Evolutionary conservation across 2,888 invertebrate species (phyloP), one percentile per base, ranked within the genome.

Genomic region (Cerceris rybyensis): DNA sequence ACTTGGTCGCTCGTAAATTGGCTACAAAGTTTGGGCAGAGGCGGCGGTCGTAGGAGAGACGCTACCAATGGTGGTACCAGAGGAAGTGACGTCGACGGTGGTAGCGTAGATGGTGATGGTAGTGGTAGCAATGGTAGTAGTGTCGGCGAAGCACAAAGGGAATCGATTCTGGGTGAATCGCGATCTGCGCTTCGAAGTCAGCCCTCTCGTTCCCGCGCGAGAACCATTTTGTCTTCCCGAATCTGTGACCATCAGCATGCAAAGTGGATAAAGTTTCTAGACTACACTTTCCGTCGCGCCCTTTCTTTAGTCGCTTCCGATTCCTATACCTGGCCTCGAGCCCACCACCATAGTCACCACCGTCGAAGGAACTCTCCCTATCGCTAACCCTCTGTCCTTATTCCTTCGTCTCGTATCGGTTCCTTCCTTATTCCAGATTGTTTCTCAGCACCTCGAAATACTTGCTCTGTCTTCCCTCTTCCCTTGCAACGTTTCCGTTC

Each of bases 1-100:
- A 90, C 89, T 90, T 87, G 86, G 85, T 88, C 82, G 87, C 87
- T 90, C 90, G 87, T 89, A 90, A 90, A 90, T 89, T 89, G 90
- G 88, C 88, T 88, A 90, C 88, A 89, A 90, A 89, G 86, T 89
- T 89, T 88, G 83, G 85, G 66, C 69, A 81, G 71, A 73, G 74
- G 68, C 75, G 75, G 76, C 65, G 58, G 72, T 66, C 28, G 70
- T 14, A 11, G 67, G 61, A 49, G 70, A 58, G 68, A 57, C 68
- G 65, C 43, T 60, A 41, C 70, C 70, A 8, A 55, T 49, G 39
- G 14, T 49, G 67, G 72, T 28, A 41, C 61, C 67, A 61, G 60
- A 54, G 72, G 58, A 65, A 68, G 43, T 52, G 75, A 54, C 11
- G 72, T 70, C 57, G 67, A 75, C 28, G 70, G 58, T 61, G 76